Conservation (phyloP, 2,113 vertebrate species). For the Sciurus niger region DNA sequence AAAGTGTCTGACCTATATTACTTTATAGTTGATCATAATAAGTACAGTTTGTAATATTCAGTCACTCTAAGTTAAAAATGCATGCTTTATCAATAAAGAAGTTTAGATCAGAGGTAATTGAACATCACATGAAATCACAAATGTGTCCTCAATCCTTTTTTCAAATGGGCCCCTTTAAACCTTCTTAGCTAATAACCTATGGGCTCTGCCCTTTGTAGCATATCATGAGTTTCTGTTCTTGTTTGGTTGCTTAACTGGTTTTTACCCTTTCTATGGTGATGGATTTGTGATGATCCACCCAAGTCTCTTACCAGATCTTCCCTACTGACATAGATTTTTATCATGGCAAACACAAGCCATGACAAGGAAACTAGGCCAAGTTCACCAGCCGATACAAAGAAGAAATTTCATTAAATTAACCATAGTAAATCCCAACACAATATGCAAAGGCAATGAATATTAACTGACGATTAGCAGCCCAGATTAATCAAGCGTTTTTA, state of each 20-base stretch:
- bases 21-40: neutral
- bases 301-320: constrained; percentile 1
- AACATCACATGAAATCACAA: neutral
- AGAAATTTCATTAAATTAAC: neutral
- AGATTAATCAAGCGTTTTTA: neutral
- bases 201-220: too few species aligned
- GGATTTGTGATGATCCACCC: constrained; percentile 4
- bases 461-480: neutral
- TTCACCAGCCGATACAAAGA: neutral
- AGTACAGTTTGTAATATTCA: neutral
- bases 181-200: neutral
- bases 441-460: neutral
- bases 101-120: neutral
- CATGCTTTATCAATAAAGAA: neutral
- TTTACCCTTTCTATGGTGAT: neutral
- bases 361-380: neutral
- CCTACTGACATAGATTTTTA: neutral
- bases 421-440: neutral
- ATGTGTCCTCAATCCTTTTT: neutral
- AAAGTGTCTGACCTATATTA: neutral
- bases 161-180: neutral
- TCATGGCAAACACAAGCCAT: neutral
- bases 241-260: neutral
- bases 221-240: neutral
- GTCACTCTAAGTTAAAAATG: neutral